These are phyloP conservation scores for Acanthosepion lycidas DNA, from an alignment of 2,888 invertebrate genomes.

Conservation along the genomic window DNA sequence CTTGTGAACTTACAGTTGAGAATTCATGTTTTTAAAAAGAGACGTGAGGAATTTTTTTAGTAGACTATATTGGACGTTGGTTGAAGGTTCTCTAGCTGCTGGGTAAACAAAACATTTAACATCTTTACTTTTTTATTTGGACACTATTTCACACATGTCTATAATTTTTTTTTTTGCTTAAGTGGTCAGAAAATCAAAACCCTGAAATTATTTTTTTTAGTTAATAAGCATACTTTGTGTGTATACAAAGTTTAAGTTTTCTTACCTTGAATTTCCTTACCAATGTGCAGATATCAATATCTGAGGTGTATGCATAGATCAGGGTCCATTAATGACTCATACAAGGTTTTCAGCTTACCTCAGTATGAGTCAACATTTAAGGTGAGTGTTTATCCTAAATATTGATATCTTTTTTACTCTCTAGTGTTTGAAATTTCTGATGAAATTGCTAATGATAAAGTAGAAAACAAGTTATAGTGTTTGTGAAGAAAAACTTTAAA, in stretches of 20 bases:
- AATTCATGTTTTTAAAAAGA: background rate
- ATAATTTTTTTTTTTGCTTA: background rate
- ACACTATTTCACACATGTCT: background rate
- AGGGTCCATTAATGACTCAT: background rate
- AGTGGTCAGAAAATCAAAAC: background rate
- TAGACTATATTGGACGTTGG: no score
- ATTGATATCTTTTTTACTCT: background rate
- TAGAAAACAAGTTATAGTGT: background rate
- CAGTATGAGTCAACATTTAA: background rate
- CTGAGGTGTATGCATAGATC: background rate
- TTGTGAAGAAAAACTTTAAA: no score
- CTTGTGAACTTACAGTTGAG: background rate
- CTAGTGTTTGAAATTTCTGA: background rate
- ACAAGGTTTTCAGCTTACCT: background rate
- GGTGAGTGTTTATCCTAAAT: background rate
- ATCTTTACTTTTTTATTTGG: background rate
- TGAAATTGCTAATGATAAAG: background rate
- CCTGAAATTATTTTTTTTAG: background rate
- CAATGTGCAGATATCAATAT: background rate
- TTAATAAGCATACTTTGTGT: background rate
- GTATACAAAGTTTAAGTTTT: background rate
- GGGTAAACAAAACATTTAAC: background rate
- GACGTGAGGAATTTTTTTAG: background rate
- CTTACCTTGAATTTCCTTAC: background rate
- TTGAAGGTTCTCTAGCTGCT: background rate